A percentile compares a stretch with the other conserved stretches of the same genome.
Evolutionary conservation across 1,140 invertebrate species (phyloP).

Genomic region (Physella acuta): DNA sequence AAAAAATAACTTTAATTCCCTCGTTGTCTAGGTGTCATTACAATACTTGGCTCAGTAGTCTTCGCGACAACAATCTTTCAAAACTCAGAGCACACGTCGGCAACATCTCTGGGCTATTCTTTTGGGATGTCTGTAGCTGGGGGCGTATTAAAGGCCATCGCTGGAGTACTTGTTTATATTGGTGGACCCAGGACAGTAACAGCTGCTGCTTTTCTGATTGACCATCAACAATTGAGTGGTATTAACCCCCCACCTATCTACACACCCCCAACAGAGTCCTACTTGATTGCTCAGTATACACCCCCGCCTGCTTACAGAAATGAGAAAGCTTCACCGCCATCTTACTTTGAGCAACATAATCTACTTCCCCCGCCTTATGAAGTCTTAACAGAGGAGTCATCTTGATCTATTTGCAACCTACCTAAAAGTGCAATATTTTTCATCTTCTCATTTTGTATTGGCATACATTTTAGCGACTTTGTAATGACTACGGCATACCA

Average conservation of each 20-base stretch:
- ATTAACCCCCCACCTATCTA: not conserved
- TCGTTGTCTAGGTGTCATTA: not conserved
- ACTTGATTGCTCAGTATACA: not conserved
- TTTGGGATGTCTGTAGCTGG: not conserved
- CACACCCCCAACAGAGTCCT: not conserved
- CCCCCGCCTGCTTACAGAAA: not conserved
- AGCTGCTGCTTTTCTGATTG: not conserved
- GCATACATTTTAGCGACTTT: too few species aligned
- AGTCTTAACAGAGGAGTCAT: too few species aligned
- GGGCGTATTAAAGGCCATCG: not conserved
- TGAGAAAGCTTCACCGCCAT: not conserved
- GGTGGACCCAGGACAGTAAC: slow-evolving; percentile 1
- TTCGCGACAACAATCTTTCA: not conserved
- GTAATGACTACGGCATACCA: too few species aligned
- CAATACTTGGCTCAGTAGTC: not conserved
- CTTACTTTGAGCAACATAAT: not conserved
- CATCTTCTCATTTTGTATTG: too few species aligned
- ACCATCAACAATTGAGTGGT: not conserved
- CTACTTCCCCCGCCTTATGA: not conserved
- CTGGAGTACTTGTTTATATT: not conserved
- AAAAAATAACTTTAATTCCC: too few species aligned
- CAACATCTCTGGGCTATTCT: not conserved
- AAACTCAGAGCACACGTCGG: not conserved
- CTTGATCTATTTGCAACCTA: too few species aligned
- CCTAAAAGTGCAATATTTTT: too few species aligned